Evolutionary conservation across 2,797 vertebrate genomes (phyloP).

Genomic region (Carduelis carduelis): DNA sequence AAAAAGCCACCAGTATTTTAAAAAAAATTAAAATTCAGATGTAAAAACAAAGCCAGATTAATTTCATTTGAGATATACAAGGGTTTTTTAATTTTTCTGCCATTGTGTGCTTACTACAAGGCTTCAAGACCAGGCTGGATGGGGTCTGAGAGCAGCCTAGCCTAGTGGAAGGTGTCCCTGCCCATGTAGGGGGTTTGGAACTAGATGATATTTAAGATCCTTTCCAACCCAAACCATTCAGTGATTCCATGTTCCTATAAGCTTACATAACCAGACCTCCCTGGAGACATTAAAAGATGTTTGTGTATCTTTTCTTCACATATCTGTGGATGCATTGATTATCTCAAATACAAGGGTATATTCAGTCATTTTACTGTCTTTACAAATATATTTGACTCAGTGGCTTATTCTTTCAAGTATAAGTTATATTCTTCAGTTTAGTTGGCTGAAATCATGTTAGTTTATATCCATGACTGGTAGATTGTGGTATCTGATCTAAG

Average conservation of each 20-base stretch:
- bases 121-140: not conserved
- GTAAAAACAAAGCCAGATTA: not conserved
- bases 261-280: not conserved
- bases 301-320: accelerated
- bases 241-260: not conserved
- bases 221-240: not conserved
- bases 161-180: not conserved
- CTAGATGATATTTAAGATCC: not conserved
- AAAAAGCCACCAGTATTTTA: accelerated
- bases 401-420: not conserved
- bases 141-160: not conserved
- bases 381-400: not conserved
- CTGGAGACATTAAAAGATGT: not conserved
- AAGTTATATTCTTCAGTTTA: not conserved
- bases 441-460: not conserved
- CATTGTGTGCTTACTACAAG: not conserved
- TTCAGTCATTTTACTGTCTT: not conserved
- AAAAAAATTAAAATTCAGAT: not conserved
- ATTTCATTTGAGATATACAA: not conserved
- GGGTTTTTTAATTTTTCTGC: not conserved
- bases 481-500: not conserved
- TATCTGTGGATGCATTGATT: not conserved
- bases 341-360: not conserved
- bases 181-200: not conserved
- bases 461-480: not conserved